Evolutionary conservation across 2,113 vertebrate genomes (phyloP).

Genomic region (Phaethornis superciliosus): DNA sequence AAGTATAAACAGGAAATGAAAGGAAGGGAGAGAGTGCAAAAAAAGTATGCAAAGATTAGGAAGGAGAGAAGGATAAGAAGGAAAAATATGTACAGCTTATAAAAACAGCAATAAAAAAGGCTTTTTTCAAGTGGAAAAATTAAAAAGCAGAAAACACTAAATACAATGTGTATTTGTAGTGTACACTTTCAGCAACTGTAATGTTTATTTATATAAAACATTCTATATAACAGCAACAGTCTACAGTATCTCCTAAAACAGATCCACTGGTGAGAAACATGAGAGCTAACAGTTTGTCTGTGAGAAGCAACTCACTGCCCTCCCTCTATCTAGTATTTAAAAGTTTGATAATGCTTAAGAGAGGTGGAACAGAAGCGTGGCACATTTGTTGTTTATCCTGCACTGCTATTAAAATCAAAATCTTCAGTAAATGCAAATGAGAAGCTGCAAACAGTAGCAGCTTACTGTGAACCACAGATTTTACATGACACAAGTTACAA

Average conservation of each 20-base stretch:
- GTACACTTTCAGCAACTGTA: background rate
- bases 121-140: background rate
- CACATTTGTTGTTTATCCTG: background rate
- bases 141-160: background rate
- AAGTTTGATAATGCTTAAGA: background rate
- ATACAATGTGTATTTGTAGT: background rate
- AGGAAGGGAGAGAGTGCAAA: background rate
- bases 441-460: background rate
- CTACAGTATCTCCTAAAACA: background rate
- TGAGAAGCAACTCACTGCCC: background rate
- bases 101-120: background rate
- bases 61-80: background rate
- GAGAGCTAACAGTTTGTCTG: background rate
- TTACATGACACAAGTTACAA: background rate
- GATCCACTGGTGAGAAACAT: background rate
- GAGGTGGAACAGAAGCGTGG: background rate
- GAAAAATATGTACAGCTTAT: background rate
- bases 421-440: background rate
- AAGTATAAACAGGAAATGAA: conserved; percentile 10
- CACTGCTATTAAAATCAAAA: background rate
- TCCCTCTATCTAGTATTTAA: background rate
- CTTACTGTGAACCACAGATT: background rate
- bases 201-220: background rate
- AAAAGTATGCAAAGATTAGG: background rate
- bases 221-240: background rate